Conservation (phyloP, 2,113 vertebrate species). For the Hemichromis elongatus region DNA sequence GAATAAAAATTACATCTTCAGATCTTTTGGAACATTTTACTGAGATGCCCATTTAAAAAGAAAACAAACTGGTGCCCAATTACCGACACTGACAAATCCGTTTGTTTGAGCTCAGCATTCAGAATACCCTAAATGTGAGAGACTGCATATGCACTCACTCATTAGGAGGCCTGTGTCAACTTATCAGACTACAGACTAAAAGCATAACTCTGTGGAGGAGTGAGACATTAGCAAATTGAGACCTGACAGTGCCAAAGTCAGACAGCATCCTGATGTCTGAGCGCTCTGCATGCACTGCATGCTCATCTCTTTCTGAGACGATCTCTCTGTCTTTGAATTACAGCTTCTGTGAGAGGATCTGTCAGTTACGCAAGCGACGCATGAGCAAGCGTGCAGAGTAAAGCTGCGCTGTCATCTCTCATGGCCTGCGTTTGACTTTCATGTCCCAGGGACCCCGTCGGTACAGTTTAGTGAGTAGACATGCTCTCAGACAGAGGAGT, state of each 20-base stretch:
- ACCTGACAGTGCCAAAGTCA: not conserved
- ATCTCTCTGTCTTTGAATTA: not conserved
- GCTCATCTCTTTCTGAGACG: not conserved
- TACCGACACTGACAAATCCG: not conserved
- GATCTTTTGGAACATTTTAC: not conserved
- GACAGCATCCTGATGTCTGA: not conserved
- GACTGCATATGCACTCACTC: not conserved
- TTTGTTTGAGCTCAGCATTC: not conserved
- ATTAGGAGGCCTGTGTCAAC: not conserved
- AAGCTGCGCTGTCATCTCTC: not conserved
- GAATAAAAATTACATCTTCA: not conserved
- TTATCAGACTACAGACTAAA: not conserved
- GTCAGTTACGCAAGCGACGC: not conserved
- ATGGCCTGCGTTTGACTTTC: not conserved
- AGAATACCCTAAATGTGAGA: not conserved
- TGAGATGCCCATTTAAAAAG: not conserved
- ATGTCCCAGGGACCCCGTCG: not conserved
- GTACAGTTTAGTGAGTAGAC: slow-evolving; percentile 8
- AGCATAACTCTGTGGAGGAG: not conserved
- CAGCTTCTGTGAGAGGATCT: not conserved
- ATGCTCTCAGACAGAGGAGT: not conserved
- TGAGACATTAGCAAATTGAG: not conserved
- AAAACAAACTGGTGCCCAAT: not conserved
- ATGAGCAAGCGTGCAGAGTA: not conserved
- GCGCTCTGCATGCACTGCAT: not conserved